These are phyloP conservation scores for Meloidogyne exigua DNA, from an alignment of 1,140 invertebrate species.

Conservation along the genomic window DNA sequence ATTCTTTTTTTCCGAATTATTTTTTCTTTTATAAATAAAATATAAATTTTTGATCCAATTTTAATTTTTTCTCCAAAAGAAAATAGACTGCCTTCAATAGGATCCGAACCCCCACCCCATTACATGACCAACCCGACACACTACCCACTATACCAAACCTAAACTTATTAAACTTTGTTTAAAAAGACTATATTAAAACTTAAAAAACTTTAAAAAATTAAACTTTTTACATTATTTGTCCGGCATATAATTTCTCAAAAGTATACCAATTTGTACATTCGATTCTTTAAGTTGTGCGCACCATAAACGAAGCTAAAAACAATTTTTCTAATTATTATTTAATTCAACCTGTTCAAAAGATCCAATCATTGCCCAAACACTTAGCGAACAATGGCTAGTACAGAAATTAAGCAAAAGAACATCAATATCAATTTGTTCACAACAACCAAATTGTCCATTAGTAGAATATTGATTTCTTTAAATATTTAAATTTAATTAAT, in stretches of 20 bases:
- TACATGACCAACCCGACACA: not conserved
- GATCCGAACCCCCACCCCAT: not conserved
- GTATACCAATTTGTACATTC: constrained; percentile 21
- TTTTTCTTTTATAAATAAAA: no score
- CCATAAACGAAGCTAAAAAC: constrained; percentile 22
- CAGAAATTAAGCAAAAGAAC: constrained; percentile 61
- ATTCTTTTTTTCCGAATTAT: no score
- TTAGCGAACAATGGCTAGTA: constrained; percentile 50
- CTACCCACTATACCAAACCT: not conserved
- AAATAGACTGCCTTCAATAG: no score
- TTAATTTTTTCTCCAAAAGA: not conserved
- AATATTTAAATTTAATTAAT: not conserved
- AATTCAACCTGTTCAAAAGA: constrained; percentile 38
- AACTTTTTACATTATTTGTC: not conserved
- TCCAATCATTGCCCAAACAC: constrained; percentile 60
- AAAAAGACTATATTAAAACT: no score
- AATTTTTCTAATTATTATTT: not conserved
- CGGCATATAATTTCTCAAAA: constrained; percentile 7
- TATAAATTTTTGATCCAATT: not conserved
- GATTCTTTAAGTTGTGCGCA: constrained; percentile 37
- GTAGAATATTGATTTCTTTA: constrained; percentile 52
- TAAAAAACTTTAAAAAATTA: no score
- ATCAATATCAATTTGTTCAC: constrained; percentile 59
- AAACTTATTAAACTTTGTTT: no score
- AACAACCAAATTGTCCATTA: constrained; percentile 58